Evolutionary conservation across 2,113 vertebrate genomes (phyloP).

Genomic region (Todiramphus saurophagus): DNA sequence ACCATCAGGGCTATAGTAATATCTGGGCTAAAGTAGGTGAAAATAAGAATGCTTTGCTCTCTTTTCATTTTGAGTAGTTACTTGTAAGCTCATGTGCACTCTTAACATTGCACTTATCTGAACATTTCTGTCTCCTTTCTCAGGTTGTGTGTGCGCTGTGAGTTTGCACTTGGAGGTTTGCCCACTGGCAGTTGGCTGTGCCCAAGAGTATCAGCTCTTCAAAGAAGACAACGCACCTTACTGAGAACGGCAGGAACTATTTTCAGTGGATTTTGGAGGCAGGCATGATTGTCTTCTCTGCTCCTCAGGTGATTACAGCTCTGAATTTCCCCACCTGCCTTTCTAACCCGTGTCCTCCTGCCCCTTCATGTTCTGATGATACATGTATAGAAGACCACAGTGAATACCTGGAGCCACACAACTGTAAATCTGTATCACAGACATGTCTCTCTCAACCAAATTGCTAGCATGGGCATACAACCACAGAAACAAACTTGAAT

Average conservation of each 20-base stretch:
- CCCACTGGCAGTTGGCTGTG: neutral
- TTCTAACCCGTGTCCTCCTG: neutral
- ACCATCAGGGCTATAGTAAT: neutral
- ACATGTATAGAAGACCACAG: neutral
- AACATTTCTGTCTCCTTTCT: neutral
- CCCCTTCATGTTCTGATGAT: neutral
- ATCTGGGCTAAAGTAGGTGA: neutral
- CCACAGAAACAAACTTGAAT: neutral
- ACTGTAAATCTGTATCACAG: neutral
- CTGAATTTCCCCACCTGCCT: neutral
- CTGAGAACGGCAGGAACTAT: neutral
- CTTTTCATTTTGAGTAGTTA: neutral
- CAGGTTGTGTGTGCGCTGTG: neutral
- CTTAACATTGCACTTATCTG: neutral
- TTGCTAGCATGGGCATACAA: neutral
- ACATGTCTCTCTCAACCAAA: neutral
- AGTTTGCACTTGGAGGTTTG: neutral
- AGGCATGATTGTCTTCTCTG: neutral
- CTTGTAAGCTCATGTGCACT: neutral
- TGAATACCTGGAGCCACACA: rapidly evolving
- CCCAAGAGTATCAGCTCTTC: neutral
- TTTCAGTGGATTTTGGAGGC: neutral
- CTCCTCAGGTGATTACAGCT: neutral
- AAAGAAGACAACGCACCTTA: neutral
- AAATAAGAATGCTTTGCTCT: neutral